Evolutionary conservation across 2,113 vertebrate species (phyloP).

Genomic region (Oryzias melastigma): DNA sequence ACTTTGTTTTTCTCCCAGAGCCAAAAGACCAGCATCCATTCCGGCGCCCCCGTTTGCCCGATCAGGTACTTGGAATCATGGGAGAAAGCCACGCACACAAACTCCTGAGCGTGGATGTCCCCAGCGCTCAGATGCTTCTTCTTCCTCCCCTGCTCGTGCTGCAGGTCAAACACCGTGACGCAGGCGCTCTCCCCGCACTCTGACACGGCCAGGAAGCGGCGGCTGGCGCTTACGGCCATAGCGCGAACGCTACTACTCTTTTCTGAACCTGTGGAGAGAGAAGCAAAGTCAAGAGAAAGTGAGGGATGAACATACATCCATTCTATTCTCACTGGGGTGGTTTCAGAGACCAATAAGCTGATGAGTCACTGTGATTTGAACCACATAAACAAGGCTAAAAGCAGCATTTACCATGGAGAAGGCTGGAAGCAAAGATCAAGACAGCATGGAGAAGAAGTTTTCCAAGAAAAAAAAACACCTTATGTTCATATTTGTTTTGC

Average conservation of each 20-base stretch:
- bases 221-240: slow-evolving; percentile 84
- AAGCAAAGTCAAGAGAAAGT: not conserved
- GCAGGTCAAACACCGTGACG: slow-evolving; percentile 86
- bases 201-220: slow-evolving; percentile 86
- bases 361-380: too few relatives aligned
- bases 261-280: slow-evolving; percentile 77
- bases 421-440: too few relatives aligned
- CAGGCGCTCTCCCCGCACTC: slow-evolving; percentile 79
- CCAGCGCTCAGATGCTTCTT: slow-evolving; percentile 78
- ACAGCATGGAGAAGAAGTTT: too few relatives aligned
- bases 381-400: too few relatives aligned
- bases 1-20: slow-evolving; percentile 90
- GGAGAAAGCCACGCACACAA: slow-evolving; percentile 87
- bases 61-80: slow-evolving; percentile 87
- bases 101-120: slow-evolving; percentile 71
- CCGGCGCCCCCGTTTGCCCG: slow-evolving; percentile 80
- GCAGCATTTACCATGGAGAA: too few relatives aligned
- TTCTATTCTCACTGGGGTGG: not conserved
- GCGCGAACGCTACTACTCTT: slow-evolving; percentile 82
- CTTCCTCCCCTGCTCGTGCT: slow-evolving; percentile 79
- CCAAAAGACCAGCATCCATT: slow-evolving; percentile 84
- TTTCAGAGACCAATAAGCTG: not conserved
- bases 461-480: too few relatives aligned
- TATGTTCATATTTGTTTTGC: too few relatives aligned
- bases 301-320: not conserved